phyloP scores from a whole-genome alignment of 1,140 invertebrate genomes.

The Coelopa frigida region DNA sequence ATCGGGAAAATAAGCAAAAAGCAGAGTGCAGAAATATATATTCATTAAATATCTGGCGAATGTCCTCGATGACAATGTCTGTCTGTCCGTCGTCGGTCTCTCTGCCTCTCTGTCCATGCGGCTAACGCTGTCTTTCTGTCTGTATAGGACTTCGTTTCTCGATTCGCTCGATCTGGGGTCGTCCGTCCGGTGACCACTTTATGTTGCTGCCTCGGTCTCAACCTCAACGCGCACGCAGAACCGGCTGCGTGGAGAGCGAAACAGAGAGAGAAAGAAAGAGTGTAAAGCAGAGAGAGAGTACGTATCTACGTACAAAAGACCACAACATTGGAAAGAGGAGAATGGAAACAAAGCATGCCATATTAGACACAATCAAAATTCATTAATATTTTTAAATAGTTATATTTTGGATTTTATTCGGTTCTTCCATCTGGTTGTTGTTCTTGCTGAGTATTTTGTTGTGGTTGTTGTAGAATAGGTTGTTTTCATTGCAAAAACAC shows the following conservation, averaged over 20 bases:
- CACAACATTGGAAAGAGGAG: no score
- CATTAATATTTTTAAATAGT: conserved; percentile 14
- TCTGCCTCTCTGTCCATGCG: neutral
- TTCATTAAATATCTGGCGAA: neutral
- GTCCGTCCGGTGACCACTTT: neutral
- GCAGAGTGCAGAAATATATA: neutral
- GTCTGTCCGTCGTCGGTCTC: neutral
- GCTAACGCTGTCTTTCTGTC: neutral
- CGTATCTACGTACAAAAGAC: no score
- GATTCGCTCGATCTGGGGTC: no score
- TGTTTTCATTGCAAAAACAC: no score
- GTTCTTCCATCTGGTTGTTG: no score
- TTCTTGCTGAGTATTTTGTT: no score
- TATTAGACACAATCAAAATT: conserved; percentile 15
- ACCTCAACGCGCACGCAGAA: neutral
- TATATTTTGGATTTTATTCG: conserved; percentile 7
- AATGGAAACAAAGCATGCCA: no score
- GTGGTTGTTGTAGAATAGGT: no score
- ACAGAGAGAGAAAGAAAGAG: no score
- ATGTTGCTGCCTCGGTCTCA: neutral
- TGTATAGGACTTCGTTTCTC: no score
- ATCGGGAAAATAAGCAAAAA: neutral
- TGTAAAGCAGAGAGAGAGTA: no score
- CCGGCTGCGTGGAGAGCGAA: no score
- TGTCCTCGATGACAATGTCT: neutral